phyloP scores from a whole-genome alignment of 2,113 vertebrate genomes.

The Pipra filicauda region DNA sequence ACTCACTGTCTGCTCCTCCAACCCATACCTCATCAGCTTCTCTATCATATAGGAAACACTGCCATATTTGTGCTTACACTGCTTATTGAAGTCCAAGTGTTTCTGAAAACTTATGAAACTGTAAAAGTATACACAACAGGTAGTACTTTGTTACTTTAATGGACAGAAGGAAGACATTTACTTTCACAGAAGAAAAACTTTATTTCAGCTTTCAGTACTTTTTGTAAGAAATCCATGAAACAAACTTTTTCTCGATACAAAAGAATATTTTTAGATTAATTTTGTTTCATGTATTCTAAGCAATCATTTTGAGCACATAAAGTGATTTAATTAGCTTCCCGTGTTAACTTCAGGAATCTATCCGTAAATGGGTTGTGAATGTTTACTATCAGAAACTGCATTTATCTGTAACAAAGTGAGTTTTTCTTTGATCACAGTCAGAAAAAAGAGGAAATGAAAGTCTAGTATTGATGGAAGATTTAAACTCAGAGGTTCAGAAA shows the following conservation, averaged over 20 bases:
- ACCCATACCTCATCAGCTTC: background rate
- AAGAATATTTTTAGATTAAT: background rate
- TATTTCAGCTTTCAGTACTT: background rate
- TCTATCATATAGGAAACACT: background rate
- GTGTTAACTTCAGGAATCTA: background rate
- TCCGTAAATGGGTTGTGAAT: background rate
- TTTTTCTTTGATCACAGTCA: background rate
- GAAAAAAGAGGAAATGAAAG: background rate
- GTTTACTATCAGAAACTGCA: background rate
- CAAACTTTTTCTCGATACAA: background rate
- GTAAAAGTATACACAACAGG: background rate
- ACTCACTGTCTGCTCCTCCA: background rate
- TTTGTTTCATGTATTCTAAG: background rate
- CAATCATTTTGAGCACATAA: background rate
- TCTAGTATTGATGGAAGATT: background rate
- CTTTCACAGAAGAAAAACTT: background rate
- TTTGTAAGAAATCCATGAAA: background rate
- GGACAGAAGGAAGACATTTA: background rate
- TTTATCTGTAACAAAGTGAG: background rate
- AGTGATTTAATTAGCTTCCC: background rate
- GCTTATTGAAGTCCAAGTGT: background rate
- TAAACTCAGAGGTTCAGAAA: background rate
- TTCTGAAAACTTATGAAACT: background rate
- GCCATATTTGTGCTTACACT: background rate
- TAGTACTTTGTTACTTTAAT: background rate